phyloP scores from a whole-genome alignment of 2,797 vertebrate genomes.

The Halcyon badia region DNA sequence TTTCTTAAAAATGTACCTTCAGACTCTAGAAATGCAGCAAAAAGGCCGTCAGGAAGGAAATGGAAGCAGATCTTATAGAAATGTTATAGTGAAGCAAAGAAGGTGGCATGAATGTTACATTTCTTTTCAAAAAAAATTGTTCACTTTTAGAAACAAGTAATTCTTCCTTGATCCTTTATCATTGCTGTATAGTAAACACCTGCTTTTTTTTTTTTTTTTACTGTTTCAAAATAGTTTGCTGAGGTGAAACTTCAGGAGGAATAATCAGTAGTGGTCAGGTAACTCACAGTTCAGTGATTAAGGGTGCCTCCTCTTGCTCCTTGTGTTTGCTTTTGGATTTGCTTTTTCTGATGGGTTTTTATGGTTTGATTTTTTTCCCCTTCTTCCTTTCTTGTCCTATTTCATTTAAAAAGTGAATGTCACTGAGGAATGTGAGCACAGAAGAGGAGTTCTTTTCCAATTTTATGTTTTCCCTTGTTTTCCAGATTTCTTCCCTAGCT shows the following conservation, averaged over 20 bases:
- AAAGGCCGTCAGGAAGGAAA: background rate
- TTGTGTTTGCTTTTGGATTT: background rate
- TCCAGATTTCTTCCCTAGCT: background rate
- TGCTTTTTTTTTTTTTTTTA: background rate
- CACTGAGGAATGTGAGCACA: background rate
- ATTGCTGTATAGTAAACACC: background rate
- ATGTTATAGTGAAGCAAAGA: background rate
- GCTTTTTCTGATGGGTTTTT: background rate
- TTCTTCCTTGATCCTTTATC: background rate
- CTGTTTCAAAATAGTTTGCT: background rate
- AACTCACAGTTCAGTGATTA: background rate
- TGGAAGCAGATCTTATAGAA: background rate
- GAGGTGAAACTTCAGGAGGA: background rate
- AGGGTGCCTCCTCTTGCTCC: background rate
- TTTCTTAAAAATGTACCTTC: background rate
- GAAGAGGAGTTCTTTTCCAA: background rate
- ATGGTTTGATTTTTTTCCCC: background rate
- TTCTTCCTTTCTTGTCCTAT: background rate
- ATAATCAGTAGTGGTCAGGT: background rate
- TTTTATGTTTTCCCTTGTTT: background rate
- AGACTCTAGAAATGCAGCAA: background rate
- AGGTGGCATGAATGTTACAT: accelerated
- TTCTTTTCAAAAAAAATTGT: background rate
- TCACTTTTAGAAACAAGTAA: background rate
- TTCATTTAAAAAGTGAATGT: background rate